These are phyloP conservation scores for Apocrypta bakeri DNA, from an alignment of 1,140 invertebrate genomes.

Conservation along the genomic window DNA sequence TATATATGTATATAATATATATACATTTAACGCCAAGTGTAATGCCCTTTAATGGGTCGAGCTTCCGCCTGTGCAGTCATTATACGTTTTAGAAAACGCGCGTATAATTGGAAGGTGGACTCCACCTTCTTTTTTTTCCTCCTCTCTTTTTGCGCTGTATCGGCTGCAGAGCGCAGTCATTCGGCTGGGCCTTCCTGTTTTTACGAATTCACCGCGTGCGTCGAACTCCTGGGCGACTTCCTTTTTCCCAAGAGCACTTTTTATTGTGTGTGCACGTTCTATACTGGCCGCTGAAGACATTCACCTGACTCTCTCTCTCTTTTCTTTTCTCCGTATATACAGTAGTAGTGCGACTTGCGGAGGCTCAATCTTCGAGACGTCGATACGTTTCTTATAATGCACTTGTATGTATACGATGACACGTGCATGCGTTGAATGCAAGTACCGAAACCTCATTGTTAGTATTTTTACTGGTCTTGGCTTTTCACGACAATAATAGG, in stretches of 20 bases:
- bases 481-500: not conserved
- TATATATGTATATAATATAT: too few species aligned
- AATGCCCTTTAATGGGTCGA: not conserved
- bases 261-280: slow-evolving; percentile 16
- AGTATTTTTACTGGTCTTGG: not conserved
- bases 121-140: slow-evolving; percentile 42
- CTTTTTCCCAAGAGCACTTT: slow-evolving; percentile 41
- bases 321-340: not conserved
- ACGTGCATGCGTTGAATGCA: not conserved
- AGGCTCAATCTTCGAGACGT: slow-evolving; percentile 11
- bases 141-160: not conserved
- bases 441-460: slow-evolving; percentile 46
- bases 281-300: slow-evolving; percentile 2
- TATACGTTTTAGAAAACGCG: slow-evolving; percentile 53
- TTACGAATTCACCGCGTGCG: slow-evolving; percentile 40
- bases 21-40: not conserved
- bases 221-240: slow-evolving; percentile 28
- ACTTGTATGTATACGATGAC: not conserved
- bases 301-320: slow-evolving; percentile 12
- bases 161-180: slow-evolving; percentile 27
- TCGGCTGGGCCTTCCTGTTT: slow-evolving; percentile 52
- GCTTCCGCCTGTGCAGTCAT: slow-evolving; percentile 36
- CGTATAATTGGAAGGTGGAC: slow-evolving; percentile 60
- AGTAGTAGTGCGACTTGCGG: not conserved
- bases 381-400: not conserved